phyloP scores from a whole-genome alignment of 2,888 invertebrate species.

The Limenitis camilla region DNA sequence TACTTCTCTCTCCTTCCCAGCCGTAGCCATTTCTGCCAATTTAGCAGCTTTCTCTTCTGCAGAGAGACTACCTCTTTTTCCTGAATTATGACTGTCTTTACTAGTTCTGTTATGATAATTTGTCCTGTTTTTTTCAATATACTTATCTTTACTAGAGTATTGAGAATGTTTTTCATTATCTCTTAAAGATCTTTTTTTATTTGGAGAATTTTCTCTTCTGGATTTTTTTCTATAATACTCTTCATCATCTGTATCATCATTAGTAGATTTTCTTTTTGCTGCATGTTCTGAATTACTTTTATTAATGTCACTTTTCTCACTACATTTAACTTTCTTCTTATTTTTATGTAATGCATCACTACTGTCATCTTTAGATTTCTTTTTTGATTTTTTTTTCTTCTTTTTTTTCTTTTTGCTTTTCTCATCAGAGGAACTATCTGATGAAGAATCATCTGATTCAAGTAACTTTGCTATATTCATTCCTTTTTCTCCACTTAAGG shows the following conservation, averaged over 20 bases:
- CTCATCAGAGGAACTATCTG: conserved; percentile 38
- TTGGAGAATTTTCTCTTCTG: conserved; percentile 7
- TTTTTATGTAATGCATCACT: conserved; percentile 25
- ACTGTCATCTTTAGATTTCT: conserved; percentile 21
- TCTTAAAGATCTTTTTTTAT: conserved; percentile 10
- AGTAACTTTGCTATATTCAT: conserved; percentile 53
- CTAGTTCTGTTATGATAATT: conserved; percentile 27
- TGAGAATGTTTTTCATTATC: conserved; percentile 1
- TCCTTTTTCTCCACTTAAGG: conserved; percentile 67
- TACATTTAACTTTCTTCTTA: conserved; percentile 34
- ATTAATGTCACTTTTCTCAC: conserved; percentile 7
- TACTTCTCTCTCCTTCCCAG: conserved; percentile 81
- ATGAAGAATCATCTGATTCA: conserved; percentile 46
- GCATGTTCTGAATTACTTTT: conserved; percentile 4
- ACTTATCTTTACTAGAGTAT: conserved; percentile 23
- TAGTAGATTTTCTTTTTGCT: conserved; percentile 26
- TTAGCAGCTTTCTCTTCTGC: conserved; percentile 75
- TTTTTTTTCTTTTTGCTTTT: conserved; percentile 47
- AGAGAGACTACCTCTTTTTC: conserved; percentile 33
- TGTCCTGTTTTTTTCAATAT: not conserved
- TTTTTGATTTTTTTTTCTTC: conserved; percentile 37
- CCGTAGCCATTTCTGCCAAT: conserved; percentile 84
- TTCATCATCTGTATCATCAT: conserved; percentile 27
- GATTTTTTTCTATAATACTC: conserved; percentile 25
- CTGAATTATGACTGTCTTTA: not conserved